Evolutionary conservation across 2,113 vertebrate genomes (phyloP), one percentile per base, ranked within the genome.

Genomic region (Otocyon megalotis): DNA sequence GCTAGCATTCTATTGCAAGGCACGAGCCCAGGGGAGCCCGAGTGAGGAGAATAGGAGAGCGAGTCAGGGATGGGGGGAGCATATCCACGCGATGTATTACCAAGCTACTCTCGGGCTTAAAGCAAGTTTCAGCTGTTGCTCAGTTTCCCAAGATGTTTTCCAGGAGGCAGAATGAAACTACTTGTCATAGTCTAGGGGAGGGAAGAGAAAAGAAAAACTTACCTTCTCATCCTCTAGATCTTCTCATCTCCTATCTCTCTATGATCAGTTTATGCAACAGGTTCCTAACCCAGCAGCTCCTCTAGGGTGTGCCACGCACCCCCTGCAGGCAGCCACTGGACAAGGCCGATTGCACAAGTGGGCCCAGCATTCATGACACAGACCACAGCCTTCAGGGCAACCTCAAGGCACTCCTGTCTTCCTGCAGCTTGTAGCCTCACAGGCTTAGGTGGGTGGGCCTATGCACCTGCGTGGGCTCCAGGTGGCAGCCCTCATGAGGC

Each of bases 401-500:
- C 13, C 32, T 15, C 16, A 11, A 9, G 43, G 28, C 17, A 8
- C 2, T n/a, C 1, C 54, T 2, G 5, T 8, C 63, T 26, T 86
- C 26, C 16, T 74, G 48, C 24, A 32, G 32, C 65, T n/a, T 53
- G 15, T 5, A 30, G 67, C 58, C 9, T 32, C 53, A 69, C 16
- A 54, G 60, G 28, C 22, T 35, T 28, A 19, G 12, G 8, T 30
- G 56, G 4, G 20, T 63, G 56, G 63, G 62, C 14, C 28, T 72
- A 8, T 28, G n/a, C 16, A 26, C 28, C 8, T 32, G 26, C 0
- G 0, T 65, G 54, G 16, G 22, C 24, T 4, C 14, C 12, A 0
- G 19, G n/a, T 24, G 54, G 6, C 11, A 3, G 54, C 4, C 15
- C 12, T 4, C n/a, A 48, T 67, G 54, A 37, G 53, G 24, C 43